Base-by-base conservation (phyloP, 1,140 invertebrate genomes). In the Mycetomoellerius zeteki region DNA sequence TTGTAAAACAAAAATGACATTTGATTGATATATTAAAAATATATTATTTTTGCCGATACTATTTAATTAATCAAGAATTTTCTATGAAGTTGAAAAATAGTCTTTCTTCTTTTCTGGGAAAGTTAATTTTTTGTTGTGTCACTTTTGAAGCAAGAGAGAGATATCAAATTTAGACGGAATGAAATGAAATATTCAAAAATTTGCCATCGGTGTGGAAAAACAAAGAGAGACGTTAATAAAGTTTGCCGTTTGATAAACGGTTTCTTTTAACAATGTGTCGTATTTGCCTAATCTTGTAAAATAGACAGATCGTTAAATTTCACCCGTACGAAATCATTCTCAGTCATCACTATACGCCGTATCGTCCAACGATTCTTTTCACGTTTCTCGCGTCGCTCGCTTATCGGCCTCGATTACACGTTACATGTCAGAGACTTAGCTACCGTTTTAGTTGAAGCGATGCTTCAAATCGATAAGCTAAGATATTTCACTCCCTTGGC, bases 381-480 rank as follows among this genome's bases (percentile, higher is more conserved):
- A 81, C 33, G 12, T 60, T 37, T 58, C 5, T 81, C 21, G 37
- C 75, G 24, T 21, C 16, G 56, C 24, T 60, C 67, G 65, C 33
- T 60, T 58, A 21, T 73, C 54, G 80, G 14, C 54, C 24, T 73
- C 37, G 54, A 84, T 73, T 58, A n/a, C 14, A 19, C 19, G 6
- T 60, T 71, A 43, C 10, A 84, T 24, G n/a, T 37, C 69, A 21
- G 21, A 33, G 33, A 69, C 47, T 69, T 71, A 81, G 37, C 80
- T 82, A 82, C 21, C 69, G 52, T 82, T 73, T 82, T 73, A 82
- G n/a, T n/a, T n/a, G n/a, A n/a, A n/a, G 67, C 37, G 67, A 82
- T 60, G 67, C 67, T 82, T 73, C 19, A 19, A 33, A 27, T 82
- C 67, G 56, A 58, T 82, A 82, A 73, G 54, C 69, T 84, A 84